Evolutionary conservation across 2,888 invertebrate species (phyloP).

Genomic region (Leucania comma): DNA sequence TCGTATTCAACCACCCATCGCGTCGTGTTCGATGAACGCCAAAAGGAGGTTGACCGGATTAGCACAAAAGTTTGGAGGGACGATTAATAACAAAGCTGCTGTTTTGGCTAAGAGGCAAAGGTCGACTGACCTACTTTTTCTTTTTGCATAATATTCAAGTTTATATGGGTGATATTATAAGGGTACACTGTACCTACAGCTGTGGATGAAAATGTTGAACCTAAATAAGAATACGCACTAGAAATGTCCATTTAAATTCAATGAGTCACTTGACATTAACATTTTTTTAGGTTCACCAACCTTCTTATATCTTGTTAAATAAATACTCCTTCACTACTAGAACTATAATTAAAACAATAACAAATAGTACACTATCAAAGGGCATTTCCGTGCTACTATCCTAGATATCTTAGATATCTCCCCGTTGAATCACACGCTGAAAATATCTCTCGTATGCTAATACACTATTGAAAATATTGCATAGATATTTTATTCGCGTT

Average conservation of each 20-base stretch:
- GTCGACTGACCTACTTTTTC: neutral
- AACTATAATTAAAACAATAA: conserved; percentile 34
- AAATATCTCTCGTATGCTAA: conserved; percentile 28
- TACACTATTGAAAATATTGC: conserved; percentile 16
- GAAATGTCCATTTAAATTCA: conserved; percentile 3
- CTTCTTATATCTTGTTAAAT: conserved; percentile 9
- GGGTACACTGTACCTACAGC: neutral
- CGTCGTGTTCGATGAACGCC: conserved; percentile 3
- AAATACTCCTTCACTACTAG: conserved; percentile 39
- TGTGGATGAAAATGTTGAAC: neutral
- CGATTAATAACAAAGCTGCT: conserved; percentile 21
- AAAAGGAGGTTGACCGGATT: conserved; percentile 16
- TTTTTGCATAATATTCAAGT: conserved; percentile 9
- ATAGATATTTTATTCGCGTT: conserved; percentile 27
- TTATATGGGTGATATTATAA: conserved; percentile 5
- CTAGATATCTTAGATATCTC: conserved; percentile 30
- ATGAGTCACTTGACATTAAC: conserved; percentile 21
- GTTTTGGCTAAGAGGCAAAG: conserved; percentile 15
- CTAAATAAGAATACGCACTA: neutral
- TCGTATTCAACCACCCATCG: conserved; percentile 8
- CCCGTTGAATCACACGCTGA: conserved; percentile 31
- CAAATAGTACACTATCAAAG: conserved; percentile 40
- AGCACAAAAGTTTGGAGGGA: conserved; percentile 25
- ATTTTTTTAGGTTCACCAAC: conserved; percentile 33
- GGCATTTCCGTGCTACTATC: conserved; percentile 30